A percentile compares a stretch with the other conserved stretches of the same genome.
Evolutionary conservation across 2,797 vertebrate species (phyloP).

Genomic region (Saxicola maurus): DNA sequence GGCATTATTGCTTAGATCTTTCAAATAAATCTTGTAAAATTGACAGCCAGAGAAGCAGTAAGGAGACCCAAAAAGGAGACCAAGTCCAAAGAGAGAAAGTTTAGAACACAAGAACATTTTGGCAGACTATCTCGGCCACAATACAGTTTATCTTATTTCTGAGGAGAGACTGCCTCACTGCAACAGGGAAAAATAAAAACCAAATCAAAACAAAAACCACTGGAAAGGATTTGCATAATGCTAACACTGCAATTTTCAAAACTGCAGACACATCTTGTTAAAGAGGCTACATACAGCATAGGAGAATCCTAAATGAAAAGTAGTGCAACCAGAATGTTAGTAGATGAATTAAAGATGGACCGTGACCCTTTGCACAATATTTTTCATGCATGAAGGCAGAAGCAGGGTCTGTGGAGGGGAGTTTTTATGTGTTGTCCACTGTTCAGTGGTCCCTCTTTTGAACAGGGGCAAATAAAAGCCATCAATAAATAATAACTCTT

Average conservation of each 20-base stretch:
- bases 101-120: neutral
- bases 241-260: neutral
- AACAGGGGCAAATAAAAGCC: constrained; percentile 12
- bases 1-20: neutral
- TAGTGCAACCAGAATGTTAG: neutral
- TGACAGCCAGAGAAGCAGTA: neutral
- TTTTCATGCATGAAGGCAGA: constrained; percentile 34
- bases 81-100: neutral
- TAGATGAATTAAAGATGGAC: constrained; percentile 28
- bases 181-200: neutral
- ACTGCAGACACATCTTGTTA: neutral
- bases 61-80: neutral
- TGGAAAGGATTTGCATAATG: neutral
- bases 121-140: neutral
- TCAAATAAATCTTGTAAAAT: neutral
- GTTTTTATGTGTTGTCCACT: neutral
- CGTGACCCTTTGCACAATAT: neutral
- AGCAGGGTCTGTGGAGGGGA: neutral
- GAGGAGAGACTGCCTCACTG: neutral
- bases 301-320: neutral
- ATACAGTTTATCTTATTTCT: neutral
- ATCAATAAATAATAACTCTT: constrained; percentile 33
- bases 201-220: neutral
- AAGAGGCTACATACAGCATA: neutral
- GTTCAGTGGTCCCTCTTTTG: neutral